These are phyloP conservation scores for Brenthis hecate DNA, from an alignment of 2,888 invertebrate species.

Conservation along the genomic window DNA sequence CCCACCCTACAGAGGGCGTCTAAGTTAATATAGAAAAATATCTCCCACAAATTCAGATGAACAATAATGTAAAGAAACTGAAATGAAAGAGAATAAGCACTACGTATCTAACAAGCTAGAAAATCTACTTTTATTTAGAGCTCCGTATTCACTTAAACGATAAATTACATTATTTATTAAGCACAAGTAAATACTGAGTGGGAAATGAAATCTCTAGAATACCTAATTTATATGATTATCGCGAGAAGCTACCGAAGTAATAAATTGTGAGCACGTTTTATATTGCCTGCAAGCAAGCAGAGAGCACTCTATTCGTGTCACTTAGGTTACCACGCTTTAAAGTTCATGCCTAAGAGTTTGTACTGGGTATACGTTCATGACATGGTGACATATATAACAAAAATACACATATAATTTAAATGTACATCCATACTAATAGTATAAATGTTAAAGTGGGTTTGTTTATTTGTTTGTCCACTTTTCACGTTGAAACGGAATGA, in stretches of 20 bases:
- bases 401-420: not conserved
- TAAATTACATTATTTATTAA: slow-evolving; percentile 17
- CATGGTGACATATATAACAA: not conserved
- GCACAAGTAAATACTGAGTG: slow-evolving; percentile 17
- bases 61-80: not conserved
- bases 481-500: too few relatives aligned
- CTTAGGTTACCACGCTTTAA: slow-evolving; percentile 51
- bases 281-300: slow-evolving; percentile 70
- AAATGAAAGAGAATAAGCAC: not conserved
- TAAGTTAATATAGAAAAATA: too few relatives aligned
- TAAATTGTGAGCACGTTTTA: slow-evolving; percentile 75
- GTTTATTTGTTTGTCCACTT: too few relatives aligned
- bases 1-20: too few relatives aligned
- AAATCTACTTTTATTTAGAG: not conserved
- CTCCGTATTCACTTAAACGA: slow-evolving; percentile 11
- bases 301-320: slow-evolving; percentile 76
- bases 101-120: not conserved
- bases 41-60: too few relatives aligned
- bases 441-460: too few relatives aligned
- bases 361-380: slow-evolving; percentile 5
- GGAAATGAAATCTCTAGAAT: slow-evolving; percentile 20
- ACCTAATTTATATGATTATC: slow-evolving; percentile 24
- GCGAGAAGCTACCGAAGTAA: slow-evolving; percentile 46
- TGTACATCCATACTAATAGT: too few relatives aligned
- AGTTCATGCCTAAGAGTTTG: slow-evolving; percentile 34